Conservation (phyloP, 2,888 invertebrate species). For the Pediacus dermestoides region DNA sequence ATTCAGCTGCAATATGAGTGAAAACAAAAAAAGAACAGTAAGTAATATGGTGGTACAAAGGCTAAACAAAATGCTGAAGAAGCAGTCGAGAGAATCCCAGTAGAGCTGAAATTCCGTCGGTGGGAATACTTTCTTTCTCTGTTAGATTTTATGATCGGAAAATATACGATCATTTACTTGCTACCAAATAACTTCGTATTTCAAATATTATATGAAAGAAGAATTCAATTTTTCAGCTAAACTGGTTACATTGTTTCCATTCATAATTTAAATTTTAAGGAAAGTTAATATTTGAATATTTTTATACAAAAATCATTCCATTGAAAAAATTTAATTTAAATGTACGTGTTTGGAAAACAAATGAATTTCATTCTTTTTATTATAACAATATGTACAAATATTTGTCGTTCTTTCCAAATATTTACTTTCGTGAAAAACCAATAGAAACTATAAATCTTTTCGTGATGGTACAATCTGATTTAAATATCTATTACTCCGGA, state of each 20-base stretch:
- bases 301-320: not conserved
- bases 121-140: conserved; percentile 18
- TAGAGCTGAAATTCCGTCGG: conserved; percentile 18
- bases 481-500: too few species aligned
- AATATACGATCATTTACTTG: conserved; percentile 23
- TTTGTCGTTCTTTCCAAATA: too few species aligned
- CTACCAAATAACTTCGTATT: conserved; percentile 21
- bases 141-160: conserved; percentile 22
- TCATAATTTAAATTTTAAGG: not conserved
- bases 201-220: conserved; percentile 21
- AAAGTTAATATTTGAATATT: not conserved
- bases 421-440: too few species aligned
- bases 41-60: conserved; percentile 12
- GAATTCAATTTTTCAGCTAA: conserved; percentile 1
- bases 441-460: too few species aligned
- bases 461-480: too few species aligned
- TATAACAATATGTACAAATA: too few species aligned
- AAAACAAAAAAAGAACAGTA: conserved; percentile 1
- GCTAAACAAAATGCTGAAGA: conserved; percentile 17
- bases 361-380: too few species aligned
- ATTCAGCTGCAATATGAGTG: not conserved
- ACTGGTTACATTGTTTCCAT: conserved; percentile 1
- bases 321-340: conserved; percentile 2
- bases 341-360: conserved; percentile 1
- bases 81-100: conserved; percentile 19